These are phyloP conservation scores for Leptopilina syphax DNA, from an alignment of 2,888 invertebrate species.

Conservation along the genomic window DNA sequence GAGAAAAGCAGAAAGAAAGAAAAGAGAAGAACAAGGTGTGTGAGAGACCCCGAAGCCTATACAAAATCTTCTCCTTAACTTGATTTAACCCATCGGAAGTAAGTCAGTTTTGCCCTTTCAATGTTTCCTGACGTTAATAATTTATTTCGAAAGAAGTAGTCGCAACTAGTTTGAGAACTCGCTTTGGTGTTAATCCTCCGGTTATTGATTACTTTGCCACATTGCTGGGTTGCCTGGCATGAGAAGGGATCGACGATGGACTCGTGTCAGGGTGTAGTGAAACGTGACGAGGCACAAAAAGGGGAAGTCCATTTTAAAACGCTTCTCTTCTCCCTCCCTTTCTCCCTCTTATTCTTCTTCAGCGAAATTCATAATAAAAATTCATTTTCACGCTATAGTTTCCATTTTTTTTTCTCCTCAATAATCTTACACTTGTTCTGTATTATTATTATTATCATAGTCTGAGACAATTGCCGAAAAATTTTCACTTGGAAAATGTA, in stretches of 20 bases:
- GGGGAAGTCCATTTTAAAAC: conserved; percentile 36
- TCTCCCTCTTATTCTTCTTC: no score
- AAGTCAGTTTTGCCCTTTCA: conserved; percentile 30
- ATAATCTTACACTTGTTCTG: no score
- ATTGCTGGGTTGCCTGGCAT: conserved; percentile 36
- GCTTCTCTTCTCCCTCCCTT: not conserved
- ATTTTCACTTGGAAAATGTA: no score
- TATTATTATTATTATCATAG: no score
- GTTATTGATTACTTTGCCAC: conserved; percentile 40
- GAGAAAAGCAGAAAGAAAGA: conserved; percentile 25
- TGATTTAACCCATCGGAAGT: conserved; percentile 16
- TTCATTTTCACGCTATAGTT: no score
- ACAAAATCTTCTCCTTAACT: conserved; percentile 13
- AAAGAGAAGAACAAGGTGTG: conserved; percentile 6
- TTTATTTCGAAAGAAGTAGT: conserved; percentile 27
- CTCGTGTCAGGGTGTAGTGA: conserved; percentile 34
- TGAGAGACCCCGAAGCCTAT: not conserved
- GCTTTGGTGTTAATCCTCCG: conserved; percentile 28
- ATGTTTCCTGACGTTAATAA: conserved; percentile 30
- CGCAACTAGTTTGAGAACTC: conserved; percentile 30
- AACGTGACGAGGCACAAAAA: conserved; percentile 37
- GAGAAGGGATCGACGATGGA: conserved; percentile 39
- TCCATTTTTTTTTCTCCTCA: no score
- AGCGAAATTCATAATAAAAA: not conserved
- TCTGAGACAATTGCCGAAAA: no score